Conservation (phyloP, 2,113 vertebrate genomes). For the Pollimyrus isidori region DNA sequence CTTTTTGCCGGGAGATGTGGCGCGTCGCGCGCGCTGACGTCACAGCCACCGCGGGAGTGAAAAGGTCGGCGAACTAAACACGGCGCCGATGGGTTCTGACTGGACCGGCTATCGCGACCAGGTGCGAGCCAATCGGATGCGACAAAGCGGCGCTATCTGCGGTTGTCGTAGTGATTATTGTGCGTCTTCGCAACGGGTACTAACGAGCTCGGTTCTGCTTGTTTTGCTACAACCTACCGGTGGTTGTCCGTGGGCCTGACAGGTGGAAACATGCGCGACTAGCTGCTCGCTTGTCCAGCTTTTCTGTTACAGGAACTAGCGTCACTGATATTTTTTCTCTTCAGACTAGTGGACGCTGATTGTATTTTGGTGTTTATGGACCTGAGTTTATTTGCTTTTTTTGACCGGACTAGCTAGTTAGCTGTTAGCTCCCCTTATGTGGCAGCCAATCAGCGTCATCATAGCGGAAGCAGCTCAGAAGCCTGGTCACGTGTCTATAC, state of each 20-base stretch:
- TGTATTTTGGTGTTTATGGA: neutral
- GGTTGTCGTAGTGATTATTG: neutral
- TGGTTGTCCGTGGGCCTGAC: neutral
- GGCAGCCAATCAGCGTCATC: slow-evolving; percentile 20
- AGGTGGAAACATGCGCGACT: neutral
- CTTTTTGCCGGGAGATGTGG: neutral
- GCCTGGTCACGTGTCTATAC: neutral
- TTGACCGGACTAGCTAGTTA: neutral
- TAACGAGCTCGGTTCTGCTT: neutral
- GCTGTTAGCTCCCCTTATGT: neutral
- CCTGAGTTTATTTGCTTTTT: neutral
- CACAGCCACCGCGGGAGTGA: slow-evolving; percentile 2
- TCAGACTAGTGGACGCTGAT: neutral
- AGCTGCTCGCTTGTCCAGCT: neutral
- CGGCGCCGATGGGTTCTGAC: slow-evolving; percentile 21
- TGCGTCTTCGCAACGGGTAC: neutral
- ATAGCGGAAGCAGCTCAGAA: neutral
- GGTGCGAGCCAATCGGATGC: slow-evolving; percentile 5
- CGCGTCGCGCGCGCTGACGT: neutral
- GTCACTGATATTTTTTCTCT: neutral
- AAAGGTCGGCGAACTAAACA: slow-evolving; percentile 42
- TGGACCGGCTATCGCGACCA: slow-evolving; percentile 24
- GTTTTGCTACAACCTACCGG: neutral
- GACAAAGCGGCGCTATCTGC: neutral
- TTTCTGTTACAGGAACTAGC: neutral